Evolutionary conservation across 2,888 invertebrate genomes (phyloP).

Genomic region (Lapara coniferarum): DNA sequence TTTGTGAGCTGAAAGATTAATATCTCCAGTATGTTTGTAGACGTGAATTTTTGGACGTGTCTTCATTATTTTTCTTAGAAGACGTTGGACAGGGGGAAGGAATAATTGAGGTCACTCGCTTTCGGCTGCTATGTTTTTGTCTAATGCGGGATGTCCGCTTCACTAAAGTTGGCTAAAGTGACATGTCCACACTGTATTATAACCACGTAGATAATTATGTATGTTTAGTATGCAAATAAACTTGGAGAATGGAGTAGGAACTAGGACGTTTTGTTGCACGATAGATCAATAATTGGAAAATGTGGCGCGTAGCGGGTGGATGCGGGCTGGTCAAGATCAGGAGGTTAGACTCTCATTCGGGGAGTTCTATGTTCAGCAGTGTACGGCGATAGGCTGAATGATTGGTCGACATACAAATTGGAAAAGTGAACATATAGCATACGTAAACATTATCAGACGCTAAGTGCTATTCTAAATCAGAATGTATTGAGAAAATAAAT

Average conservation of each 20-base stretch:
- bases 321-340: no score
- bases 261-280: no score
- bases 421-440: no score
- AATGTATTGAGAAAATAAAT: no score
- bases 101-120: slow-evolving; percentile 16
- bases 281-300: no score
- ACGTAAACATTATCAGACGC: no score
- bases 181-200: background rate
- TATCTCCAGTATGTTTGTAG: slow-evolving; percentile 10
- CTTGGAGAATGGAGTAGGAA: background rate
- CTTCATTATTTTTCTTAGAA: slow-evolving; percentile 19
- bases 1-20: background rate
- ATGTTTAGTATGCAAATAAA: background rate
- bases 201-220: background rate
- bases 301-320: no score
- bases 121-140: slow-evolving; percentile 12
- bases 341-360: no score
- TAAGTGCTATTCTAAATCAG: no score
- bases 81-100: slow-evolving; percentile 13
- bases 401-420: no score
- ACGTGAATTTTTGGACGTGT: background rate
- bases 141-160: slow-evolving; percentile 17
- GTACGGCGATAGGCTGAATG: no score
- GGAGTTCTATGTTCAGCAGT: no score
- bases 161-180: background rate